Base-by-base conservation (phyloP, 1,140 invertebrate species). In the Apocrypta bakeri region DNA sequence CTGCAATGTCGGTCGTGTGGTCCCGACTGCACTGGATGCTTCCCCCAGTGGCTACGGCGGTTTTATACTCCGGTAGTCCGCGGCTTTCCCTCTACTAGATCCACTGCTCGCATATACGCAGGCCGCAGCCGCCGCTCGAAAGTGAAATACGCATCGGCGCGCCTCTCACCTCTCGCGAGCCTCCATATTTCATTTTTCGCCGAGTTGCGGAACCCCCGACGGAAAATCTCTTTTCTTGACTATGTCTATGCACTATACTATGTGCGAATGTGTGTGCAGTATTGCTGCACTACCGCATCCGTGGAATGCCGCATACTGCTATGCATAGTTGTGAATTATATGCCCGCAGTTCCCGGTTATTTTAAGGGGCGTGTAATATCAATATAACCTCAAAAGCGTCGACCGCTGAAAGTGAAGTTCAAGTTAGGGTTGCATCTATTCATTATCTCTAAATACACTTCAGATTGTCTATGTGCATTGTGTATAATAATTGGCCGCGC, bases 1-100 rank as follows among this genome's bases (percentile, higher is more conserved):
- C 64, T 78, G 68, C 82, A 66, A 82, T 64, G 75, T 42, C 81
- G 74, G 73, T 77, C 68, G 73, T 77, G 86, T 88, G 87, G 87
- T 88, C 89, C 88, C 90, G 88, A 88, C 89, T 88, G 88, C 84
- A 91, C 90, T 90, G 89, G 88, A 88, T 90, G 86, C 81, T 88
- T 90, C 89, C 90, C 90, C 89, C 89, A 83, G 87, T 85, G 85
- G 69, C 79, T 82, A 84, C 79, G 85, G 84, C 72, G 86, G 84
- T 86, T 91, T 91, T 91, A 91, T 91, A 90, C 88, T 84, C 86
- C 84, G 83, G 85, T 83, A 83, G 82, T 83, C 64, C 56, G 82
- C 82, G 84, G 85, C 86, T 88, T 87, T 87, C 87, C 85, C 87
- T 87, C 71, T 25, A 56, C 48, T 56, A 6, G 48, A 56, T 56